A percentile compares a stretch with the other conserved stretches of the same genome.
phyloP scores from a whole-genome alignment of 2,888 invertebrate species.

The Apamea anceps region DNA sequence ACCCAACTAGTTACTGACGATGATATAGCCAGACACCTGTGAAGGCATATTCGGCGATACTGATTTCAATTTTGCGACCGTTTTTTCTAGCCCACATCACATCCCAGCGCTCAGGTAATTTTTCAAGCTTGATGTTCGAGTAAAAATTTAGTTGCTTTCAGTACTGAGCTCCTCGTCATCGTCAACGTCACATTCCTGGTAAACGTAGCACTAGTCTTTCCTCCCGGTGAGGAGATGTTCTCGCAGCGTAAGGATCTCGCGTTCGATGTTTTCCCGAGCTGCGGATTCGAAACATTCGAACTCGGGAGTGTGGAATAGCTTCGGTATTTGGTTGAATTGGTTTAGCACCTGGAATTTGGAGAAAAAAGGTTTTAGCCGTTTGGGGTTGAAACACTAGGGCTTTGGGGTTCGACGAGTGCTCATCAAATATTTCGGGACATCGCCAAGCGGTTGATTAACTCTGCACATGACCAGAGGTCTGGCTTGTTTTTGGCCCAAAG shows the following conservation, averaged over 20 bases:
- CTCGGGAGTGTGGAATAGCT: constrained; percentile 83
- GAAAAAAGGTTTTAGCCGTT: neutral
- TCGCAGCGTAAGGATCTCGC: constrained; percentile 81
- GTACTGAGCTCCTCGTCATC: constrained; percentile 46
- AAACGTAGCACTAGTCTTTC: constrained; percentile 69
- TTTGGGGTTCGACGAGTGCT: neutral
- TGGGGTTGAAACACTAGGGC: neutral
- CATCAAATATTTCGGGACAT: neutral
- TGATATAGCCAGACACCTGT: constrained; percentile 9
- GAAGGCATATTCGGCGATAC: neutral
- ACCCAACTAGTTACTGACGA: constrained; percentile 5
- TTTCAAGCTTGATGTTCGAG: constrained; percentile 31
- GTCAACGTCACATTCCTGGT: constrained; percentile 43
- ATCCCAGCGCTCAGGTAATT: constrained; percentile 52
- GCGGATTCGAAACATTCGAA: constrained; percentile 81
- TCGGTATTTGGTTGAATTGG: constrained; percentile 83
- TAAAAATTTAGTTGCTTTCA: constrained; percentile 53
- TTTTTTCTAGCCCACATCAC: constrained; percentile 9
- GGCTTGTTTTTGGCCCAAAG: neutral
- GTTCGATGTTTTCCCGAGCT: constrained; percentile 84
- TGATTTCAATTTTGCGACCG: neutral
- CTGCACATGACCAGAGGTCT: too few species aligned
- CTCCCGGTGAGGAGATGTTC: constrained; percentile 78
- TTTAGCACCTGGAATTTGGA: constrained; percentile 80
- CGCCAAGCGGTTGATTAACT: neutral